Evolutionary conservation across 2,888 invertebrate genomes (phyloP), one percentile per base, ranked within the genome.

Genomic region (Chalcis sispes): DNA sequence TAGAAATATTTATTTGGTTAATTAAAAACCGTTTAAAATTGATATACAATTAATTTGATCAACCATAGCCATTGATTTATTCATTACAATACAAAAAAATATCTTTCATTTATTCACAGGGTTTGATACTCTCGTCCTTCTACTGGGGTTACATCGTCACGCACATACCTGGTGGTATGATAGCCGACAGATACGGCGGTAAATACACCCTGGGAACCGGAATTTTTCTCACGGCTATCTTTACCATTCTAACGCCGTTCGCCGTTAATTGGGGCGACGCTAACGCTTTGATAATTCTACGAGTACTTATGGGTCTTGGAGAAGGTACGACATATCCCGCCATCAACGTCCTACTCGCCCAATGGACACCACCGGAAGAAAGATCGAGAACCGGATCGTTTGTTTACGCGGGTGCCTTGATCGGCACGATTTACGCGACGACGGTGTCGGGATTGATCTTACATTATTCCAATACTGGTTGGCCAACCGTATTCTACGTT

Each of bases 271-370:
- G 87, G 79, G 93, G 95, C 0, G 94, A 92, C 15, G 92, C 94
- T 5, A 91, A 91, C 0, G 92, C 93, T 25, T 90, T 97, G n/a
- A 93, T 96, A 48, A 89, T 92, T n/a, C 86, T 95, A 10, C 90
- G 96, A 76, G 91, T 96, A 0, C 83, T 95, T 2, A 95, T 95
- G 91, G 96, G 96, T 46, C 90, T 96, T 2, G 95, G 95, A 77
- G 96, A 96, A 91, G 95, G 95, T 29, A 94, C 95, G 2, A 95
- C 95, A 0, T 95, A 94, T 85, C 96, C 95, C 1, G 96, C 97
- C 0, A 90, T 98, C 82, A 95, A 95, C 85, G 93, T 94, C 0
- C 90, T 96, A 85, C 89, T 96, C 8, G 94, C 95, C 0, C 92
- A 94, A 82, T 96, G 96, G 96, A 94, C 95, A 0, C 95, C 95